Evolutionary conservation across 2,113 vertebrate genomes (phyloP).

Genomic region (Emydura subglobosa): DNA sequence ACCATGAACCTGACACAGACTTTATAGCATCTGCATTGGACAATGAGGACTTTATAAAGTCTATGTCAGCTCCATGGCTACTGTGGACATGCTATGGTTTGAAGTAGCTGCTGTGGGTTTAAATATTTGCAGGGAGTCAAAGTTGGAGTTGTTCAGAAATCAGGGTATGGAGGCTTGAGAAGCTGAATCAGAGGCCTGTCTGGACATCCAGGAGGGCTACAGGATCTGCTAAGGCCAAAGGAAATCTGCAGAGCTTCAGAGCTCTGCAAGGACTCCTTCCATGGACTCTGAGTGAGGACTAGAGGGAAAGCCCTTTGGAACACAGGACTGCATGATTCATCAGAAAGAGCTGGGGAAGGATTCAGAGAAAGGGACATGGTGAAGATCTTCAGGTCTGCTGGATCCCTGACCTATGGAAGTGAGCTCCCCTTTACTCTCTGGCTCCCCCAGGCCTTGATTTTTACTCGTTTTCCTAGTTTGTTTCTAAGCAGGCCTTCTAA

Average conservation of each 20-base stretch:
- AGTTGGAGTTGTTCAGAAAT: background rate
- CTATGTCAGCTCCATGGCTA: fast-evolving
- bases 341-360: background rate
- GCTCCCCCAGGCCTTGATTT: background rate
- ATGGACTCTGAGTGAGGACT: background rate
- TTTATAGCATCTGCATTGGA: background rate
- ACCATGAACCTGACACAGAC: fast-evolving
- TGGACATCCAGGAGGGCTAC: background rate
- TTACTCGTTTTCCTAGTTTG: background rate
- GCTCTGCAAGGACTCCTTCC: background rate
- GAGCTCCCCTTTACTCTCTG: background rate
- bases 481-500: background rate
- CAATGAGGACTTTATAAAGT: background rate
- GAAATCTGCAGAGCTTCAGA: background rate
- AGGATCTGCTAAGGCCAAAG: background rate
- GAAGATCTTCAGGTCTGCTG: background rate
- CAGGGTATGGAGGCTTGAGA: background rate
- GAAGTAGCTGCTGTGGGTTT: background rate
- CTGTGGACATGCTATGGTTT: background rate
- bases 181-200: fast-evolving
- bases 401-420: background rate
- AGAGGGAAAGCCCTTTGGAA: background rate
- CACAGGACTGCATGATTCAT: background rate
- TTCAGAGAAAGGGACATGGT: background rate
- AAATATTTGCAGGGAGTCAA: background rate